Percentiles rank a stretch among this genome's conserved stretches.
phyloP scores from a whole-genome alignment of 2,113 vertebrate species.

The Jacana jacana region DNA sequence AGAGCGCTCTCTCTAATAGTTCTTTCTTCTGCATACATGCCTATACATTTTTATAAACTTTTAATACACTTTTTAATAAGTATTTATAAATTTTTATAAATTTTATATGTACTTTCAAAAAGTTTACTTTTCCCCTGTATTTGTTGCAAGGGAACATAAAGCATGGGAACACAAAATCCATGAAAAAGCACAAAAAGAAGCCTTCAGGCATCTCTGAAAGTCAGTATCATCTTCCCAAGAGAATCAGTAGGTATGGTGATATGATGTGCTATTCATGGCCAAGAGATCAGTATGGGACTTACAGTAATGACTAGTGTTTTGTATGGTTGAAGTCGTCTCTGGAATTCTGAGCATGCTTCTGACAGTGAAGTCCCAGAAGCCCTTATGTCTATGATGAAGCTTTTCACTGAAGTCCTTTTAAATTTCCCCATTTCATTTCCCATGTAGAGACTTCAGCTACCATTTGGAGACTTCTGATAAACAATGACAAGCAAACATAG shows the following conservation, averaged over 20 bases:
- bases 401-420: neutral
- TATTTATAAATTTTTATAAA: too few species aligned
- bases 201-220: neutral
- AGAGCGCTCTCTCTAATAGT: accelerated
- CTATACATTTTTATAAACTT: neutral
- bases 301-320: neutral
- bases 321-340: neutral
- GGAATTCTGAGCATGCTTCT: neutral
- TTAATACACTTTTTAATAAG: too few species aligned
- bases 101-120: too few species aligned
- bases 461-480: neutral
- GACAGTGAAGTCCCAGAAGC: neutral
- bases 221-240: neutral
- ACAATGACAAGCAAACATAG: neutral
- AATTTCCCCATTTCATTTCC: neutral
- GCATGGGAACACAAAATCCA: neutral
- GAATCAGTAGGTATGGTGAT: neutral
- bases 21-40: accelerated
- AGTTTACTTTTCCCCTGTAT: neutral
- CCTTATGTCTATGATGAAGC: neutral
- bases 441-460: neutral
- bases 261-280: neutral
- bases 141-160: neutral
- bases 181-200: neutral
- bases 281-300: neutral